Base-by-base conservation (phyloP, 2,888 invertebrate genomes). In the Drosophila dives region DNA sequence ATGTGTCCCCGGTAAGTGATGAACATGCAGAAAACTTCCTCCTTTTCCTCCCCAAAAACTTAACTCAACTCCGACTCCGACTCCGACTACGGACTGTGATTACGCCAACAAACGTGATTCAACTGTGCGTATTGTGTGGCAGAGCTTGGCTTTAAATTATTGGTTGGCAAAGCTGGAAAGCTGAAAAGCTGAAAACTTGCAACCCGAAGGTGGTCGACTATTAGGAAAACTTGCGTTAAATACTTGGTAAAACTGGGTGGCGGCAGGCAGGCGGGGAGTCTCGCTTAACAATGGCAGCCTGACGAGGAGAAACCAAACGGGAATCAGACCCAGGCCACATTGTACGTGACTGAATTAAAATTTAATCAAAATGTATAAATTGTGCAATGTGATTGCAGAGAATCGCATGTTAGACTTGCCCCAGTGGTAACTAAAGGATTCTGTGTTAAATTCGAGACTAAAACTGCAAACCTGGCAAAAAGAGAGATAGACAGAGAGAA, bases 1-100 rank as follows among this genome's bases (percentile, higher is more conserved):
- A 96, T 91, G 96, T 97, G 60, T 94, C 96, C 69, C 96, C 97
- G 69, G 95, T 97, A 91, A 93, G 94, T 91, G 64, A 40, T 32
- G 49, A 11, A 5, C 26, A 15, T 36, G 3, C 50, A 51, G 20
- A 51, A 48, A 38, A 20, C 36, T 36, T 51, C 3, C 1, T 29
- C 11, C 23, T 38, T 23, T 54, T 26, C 15, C 50, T 48, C 40
- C 29, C 23, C 32, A 50, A 54, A 55, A 56, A 40, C 29, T 40
- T 56, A 15, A 29, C 48, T 48, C 33, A 29, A 40, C 38, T 11
- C 11, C 17, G 17, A 60, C 29, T 17, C 29, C n/a, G 8, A 40
- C 38, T 11, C 11, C 17, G 17, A 60, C 29, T 17, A 49, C n/a
- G 8, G 38, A 54, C 60, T 66, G 65, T 77, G 77, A 80, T 76